A percentile compares a stretch with the other conserved stretches of the same genome.
These are phyloP conservation scores for Hippocampus guttulatus DNA, from an alignment of 2,113 vertebrate genomes.

Conservation along the genomic window DNA sequence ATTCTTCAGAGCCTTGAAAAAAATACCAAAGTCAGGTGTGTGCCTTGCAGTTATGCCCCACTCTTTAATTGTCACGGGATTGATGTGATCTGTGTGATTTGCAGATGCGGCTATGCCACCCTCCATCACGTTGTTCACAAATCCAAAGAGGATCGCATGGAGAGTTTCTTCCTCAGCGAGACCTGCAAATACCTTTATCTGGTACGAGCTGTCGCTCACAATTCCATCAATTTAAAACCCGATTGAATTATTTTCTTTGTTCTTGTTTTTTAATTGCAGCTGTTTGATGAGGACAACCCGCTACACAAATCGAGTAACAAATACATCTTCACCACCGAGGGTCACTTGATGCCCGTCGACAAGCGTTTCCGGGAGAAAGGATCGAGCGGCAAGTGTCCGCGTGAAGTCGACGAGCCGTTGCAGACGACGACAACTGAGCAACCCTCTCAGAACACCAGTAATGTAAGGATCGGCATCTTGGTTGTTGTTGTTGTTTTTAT, in stretches of 20 bases:
- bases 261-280: slow-evolving; percentile 55
- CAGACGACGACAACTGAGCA: slow-evolving; percentile 44
- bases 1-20: slow-evolving; percentile 97
- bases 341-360: slow-evolving; percentile 90
- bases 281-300: slow-evolving; percentile 97
- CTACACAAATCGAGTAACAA: slow-evolving; percentile 87
- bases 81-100: slow-evolving; percentile 20
- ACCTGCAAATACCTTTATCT: slow-evolving; percentile 97
- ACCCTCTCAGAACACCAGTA: slow-evolving; percentile 78
- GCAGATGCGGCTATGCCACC: slow-evolving; percentile 94
- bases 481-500: not conserved
- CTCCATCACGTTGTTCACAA: slow-evolving; percentile 97
- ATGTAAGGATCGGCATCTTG: slow-evolving; percentile 71
- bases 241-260: not conserved
- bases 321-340: slow-evolving; percentile 97
- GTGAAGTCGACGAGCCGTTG: slow-evolving; percentile 43
- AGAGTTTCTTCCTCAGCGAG: slow-evolving; percentile 99
- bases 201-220: slow-evolving; percentile 61
- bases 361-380: slow-evolving; percentile 81
- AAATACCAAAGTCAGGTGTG: slow-evolving; percentile 92
- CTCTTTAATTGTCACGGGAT: not conserved
- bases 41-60: not conserved
- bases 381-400: slow-evolving; percentile 79
- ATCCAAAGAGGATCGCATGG: slow-evolving; percentile 98
- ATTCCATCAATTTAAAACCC: not conserved